Evolutionary conservation across 2,888 invertebrate genomes (phyloP).

Genomic region (Chouioia cunea): DNA sequence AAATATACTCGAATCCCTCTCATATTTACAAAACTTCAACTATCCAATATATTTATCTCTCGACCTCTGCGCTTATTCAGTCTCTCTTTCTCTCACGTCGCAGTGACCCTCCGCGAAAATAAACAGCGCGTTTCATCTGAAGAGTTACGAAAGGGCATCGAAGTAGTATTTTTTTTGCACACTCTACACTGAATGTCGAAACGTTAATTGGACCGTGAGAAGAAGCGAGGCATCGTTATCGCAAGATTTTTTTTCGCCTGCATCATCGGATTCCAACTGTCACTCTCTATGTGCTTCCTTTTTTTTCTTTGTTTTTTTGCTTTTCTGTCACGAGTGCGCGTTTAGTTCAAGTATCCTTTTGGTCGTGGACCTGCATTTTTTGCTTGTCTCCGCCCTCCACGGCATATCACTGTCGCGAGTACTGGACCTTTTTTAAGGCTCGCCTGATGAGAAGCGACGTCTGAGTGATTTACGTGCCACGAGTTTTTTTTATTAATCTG

Average conservation of each 20-base stretch:
- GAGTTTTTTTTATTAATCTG: constrained; percentile 1
- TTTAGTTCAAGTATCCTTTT: constrained; percentile 22
- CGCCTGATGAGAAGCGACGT: background rate
- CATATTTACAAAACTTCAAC: too few relatives aligned
- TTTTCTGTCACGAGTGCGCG: background rate
- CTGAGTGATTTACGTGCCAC: background rate
- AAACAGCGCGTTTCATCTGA: too few relatives aligned
- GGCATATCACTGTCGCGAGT: constrained; percentile 21
- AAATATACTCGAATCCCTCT: too few relatives aligned
- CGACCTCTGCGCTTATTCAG: too few relatives aligned
- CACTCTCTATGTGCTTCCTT: background rate
- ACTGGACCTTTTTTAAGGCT: constrained; percentile 3
- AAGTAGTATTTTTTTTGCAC: background rate
- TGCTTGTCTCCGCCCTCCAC: too few relatives aligned
- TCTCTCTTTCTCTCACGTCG: too few relatives aligned
- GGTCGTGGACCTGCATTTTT: background rate
- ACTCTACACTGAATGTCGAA: background rate
- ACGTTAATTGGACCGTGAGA: constrained; percentile 38
- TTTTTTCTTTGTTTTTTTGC: background rate
- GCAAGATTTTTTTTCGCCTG: constrained; percentile 16
- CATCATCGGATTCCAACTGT: constrained; percentile 35
- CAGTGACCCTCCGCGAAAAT: too few relatives aligned
- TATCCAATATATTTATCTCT: too few relatives aligned
- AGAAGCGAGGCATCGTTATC: constrained; percentile 29
- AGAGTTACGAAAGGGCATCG: too few relatives aligned